Base-by-base conservation (phyloP, 2,888 invertebrate genomes). In the Rhorus exstirpatorius region DNA sequence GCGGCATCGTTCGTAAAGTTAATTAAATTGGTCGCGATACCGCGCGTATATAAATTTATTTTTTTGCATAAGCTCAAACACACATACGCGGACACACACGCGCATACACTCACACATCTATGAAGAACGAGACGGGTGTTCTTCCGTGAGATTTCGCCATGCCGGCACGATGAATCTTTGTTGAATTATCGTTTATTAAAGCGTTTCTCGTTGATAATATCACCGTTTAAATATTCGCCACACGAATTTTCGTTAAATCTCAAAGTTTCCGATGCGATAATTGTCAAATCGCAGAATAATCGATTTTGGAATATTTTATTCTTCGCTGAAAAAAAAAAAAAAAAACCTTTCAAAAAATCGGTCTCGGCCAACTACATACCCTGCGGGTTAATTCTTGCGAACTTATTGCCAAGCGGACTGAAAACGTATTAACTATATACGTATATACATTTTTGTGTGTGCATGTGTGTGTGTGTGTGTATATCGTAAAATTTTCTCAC, bases 11-110 rank as follows among this genome's bases (percentile, higher is more conserved):
- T 87, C 75, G 88, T 86, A 87, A 71, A 41, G 60, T 55, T 60
- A 41, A 58, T 55, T 60, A 81, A 70, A 83, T 85, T 88, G 86
- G 88, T 77, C 89, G 81, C 89, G 88, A 88, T 87, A 85, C 87
- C 88, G 86, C 85, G 85, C 86, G 85, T 87, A 86, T 87, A 86
- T 12, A n/a, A 19, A 44, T 44, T 58, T 65, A n/a, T 55, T 53
- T 68, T 85, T 86, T 88, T 86, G 85, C 86, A 81, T 84, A 86
- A 88, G 80, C 83, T 77, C 76, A 49, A 35, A 49, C 19, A 38
- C 49, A 46, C 7, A 12, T 49, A 24, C 44, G 21, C 17, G 17
- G 14, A 38, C 58, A 49, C 38, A 49, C 44, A 21, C 19, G 24
- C 58, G 38, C 38, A 49, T 31, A 21, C 19, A 24, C 35, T 41